Evolutionary conservation across 2,888 invertebrate genomes (phyloP).

Genomic region (Salticus scenicus): DNA sequence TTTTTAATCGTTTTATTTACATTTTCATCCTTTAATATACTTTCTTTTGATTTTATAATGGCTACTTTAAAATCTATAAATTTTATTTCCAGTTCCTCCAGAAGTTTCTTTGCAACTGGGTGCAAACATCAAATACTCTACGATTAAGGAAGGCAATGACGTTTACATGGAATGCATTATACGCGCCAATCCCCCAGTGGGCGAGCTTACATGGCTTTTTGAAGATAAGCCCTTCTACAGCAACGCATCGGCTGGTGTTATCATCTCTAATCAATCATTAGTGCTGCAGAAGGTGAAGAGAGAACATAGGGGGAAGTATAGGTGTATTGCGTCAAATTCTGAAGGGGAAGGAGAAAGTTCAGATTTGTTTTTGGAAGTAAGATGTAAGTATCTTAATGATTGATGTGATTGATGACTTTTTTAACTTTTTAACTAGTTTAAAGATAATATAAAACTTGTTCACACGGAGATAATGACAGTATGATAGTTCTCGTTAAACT

Average conservation of each 20-base stretch:
- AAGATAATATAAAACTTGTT: too few relatives aligned
- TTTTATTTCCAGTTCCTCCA: constrained; percentile 83
- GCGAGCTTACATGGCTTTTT: constrained; percentile 85
- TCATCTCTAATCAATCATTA: constrained; percentile 92
- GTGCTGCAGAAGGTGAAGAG: constrained; percentile 92
- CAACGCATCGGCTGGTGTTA: constrained; percentile 84
- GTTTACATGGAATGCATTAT: constrained; percentile 95
- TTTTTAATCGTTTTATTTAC: too few relatives aligned
- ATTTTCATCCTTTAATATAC: too few relatives aligned
- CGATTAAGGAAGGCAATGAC: constrained; percentile 94
- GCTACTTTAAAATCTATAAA: too few relatives aligned
- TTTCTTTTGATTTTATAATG: too few relatives aligned
- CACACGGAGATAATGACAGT: too few relatives aligned
- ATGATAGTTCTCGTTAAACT: too few relatives aligned
- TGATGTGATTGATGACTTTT: neutral
- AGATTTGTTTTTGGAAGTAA: constrained; percentile 66
- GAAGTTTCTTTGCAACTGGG: constrained; percentile 87
- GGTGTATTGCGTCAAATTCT: constrained; percentile 71
- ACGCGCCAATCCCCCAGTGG: constrained; percentile 89
- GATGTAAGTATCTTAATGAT: constrained; percentile 55
- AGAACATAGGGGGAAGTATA: constrained; percentile 77
- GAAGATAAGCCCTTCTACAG: constrained; percentile 70
- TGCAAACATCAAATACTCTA: constrained; percentile 87
- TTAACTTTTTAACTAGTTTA: too few relatives aligned
- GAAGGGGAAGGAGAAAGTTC: constrained; percentile 69